A percentile compares a stretch with the other conserved stretches of the same genome.
Evolutionary conservation across 2,113 vertebrate genomes (phyloP).

Genomic region (Coptodon bakossiorum): DNA sequence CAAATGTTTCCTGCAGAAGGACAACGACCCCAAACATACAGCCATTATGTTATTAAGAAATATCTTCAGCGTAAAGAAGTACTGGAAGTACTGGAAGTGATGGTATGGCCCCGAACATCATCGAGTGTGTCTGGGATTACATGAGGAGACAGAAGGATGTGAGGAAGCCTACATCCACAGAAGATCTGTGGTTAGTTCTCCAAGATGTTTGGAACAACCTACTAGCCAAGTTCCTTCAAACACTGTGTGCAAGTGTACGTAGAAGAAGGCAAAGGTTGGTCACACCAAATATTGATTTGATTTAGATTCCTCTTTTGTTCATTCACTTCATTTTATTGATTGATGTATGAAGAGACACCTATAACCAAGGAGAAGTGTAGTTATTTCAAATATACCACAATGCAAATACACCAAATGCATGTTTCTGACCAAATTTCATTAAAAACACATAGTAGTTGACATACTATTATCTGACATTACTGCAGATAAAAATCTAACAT

Average conservation of each 20-base stretch:
- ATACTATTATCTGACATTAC: not conserved
- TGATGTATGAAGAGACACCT: not conserved
- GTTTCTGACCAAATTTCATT: not conserved
- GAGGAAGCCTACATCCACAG: not conserved
- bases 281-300: not conserved
- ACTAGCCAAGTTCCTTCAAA: not conserved
- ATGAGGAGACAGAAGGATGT: not conserved
- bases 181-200: not conserved
- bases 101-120: not conserved
- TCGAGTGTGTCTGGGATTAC: not conserved
- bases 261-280: rapidly evolving
- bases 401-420: not conserved
- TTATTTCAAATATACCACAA: not conserved
- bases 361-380: not conserved
- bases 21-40: not conserved
- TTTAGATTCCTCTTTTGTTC: not conserved
- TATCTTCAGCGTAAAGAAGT: not conserved
- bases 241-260: not conserved
- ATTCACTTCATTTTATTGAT: not conserved
- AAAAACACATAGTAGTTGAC: not conserved
- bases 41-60: not conserved
- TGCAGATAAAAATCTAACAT: not conserved
- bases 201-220: not conserved
- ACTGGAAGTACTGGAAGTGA: not conserved
- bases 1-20: not conserved